Evolutionary conservation across 2,797 vertebrate species (phyloP), one percentile per base, ranked within the genome.

Genomic region (Phrynocephalus forsythii): DNA sequence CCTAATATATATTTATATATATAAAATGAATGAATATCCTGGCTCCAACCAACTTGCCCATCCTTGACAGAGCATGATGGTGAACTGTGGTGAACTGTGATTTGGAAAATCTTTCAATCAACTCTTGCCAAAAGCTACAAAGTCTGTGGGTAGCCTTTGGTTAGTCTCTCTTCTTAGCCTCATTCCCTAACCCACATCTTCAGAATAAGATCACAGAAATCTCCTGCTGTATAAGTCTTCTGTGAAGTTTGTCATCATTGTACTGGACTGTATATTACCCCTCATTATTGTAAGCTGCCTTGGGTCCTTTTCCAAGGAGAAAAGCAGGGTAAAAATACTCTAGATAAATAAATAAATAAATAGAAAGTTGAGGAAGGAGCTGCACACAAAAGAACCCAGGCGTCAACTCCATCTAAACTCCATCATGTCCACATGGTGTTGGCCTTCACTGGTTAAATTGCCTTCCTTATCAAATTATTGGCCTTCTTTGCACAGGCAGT

Each of bases 401-500:
- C 10, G 18, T 48, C 22, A 5, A 63, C 72, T 75, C 56, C 79
- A 78, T 67, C 1, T 60, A 33, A 79, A 3, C 5, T 63, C 56
- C 18, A 18, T 5, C 20, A 24, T 20, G 8, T 87, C 66, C 56
- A 13, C 3, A 18, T 88, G 33, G 0, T n/a, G 30, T 77, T 44
- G 30, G 26, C 6, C n/a, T 24, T 69, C 30, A 5, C 73, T 22
- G 6, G 15, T 88, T 72, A 7, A 24, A 0, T 82, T 91, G 50
- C 48, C 22, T 77, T 72, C 10, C 87, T 84, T 68, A 80, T 83
- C 89, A 76, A 44, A 38, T 52, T 7, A 80, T 83, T 82, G 81
- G 30, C 84, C 84, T 79, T 6, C 13, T 68, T 13, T 9, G 52
- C 11, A 60, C 83, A 84, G 87, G 0, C 1, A n/a, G 72, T 30